Base-by-base conservation (phyloP, 2,888 invertebrate species). In the Parapristionchus giblindavisi region DNA sequence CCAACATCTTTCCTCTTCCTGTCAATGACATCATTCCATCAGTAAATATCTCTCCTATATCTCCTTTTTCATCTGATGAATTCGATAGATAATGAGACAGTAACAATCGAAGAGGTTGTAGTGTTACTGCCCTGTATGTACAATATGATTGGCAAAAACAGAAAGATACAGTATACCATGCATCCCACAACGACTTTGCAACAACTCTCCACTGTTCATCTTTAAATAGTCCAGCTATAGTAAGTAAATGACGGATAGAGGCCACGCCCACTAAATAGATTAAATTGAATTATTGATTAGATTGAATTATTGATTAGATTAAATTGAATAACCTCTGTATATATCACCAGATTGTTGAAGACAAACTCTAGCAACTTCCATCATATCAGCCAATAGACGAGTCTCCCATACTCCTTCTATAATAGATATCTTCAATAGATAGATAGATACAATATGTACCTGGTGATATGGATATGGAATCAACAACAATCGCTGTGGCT, bases 31-130 rank as follows among this genome's bases (percentile, higher is more conserved):
- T 48, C 61, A 61, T 73, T 34, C 73, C 61, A 51, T 73, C 61
- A 60, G 61, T 73, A 38, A 29, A 78, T 14, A 85, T 78, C 63
- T 81, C 77, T 32, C 83, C 83, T 36, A 81, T 78, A 61, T 85
- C 85, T 2, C 84, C 84, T 88, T 95, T 95, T 89, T 96, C 96
- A 87, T 95, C 95, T 85, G 94, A 94, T 0, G 96, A 96, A 87
- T 94, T 93, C 83, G 93, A 92, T 85, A 94, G 93, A 88, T 96
- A 97, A 51, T 94, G 94, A 85, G 93, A 92, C 76, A 94, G 94
- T 52, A 97, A 90, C 89, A 94, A 94, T 79, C 94, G 93, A 74
- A 96, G 89, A 48, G 94, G 94, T 80, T 93, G 93, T 73, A 96
- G 92, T 68, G 94, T 94, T 27, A 90, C 88, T n/a, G 88, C 92